Base-by-base conservation (phyloP, 2,888 invertebrate species). In the Chrysolina americana region DNA sequence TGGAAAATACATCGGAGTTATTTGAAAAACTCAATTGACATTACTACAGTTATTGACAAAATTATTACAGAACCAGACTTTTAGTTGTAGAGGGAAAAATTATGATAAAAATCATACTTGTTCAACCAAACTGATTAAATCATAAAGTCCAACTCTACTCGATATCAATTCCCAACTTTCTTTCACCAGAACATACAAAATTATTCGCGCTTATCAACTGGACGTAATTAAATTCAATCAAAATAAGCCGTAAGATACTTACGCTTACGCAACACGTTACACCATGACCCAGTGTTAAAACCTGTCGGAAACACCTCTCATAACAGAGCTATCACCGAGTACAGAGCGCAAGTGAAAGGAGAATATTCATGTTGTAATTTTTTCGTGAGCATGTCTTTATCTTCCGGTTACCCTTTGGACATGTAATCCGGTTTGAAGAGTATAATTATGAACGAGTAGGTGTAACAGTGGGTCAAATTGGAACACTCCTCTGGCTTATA, bases 371-470 rank as follows among this genome's bases (percentile, higher is more conserved):
- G 53, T 53, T 13, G 19, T 53, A 10, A 19, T 48, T 48, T 21
- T 21, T 21, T 10, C 5, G 21, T 5, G 21, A 11, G 53, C 53
- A 13, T 53, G 53, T 10, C 11, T 21, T 21, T 53, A 21, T 53
- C 53, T 53, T 53, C 53, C 53, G 53, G 53, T 53, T 53, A 53
- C 53, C 53, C 53, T 53, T 53, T 21, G 19, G 21, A 21, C 53
- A 53, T 53, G 53, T 53, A 53, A 5, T 53, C 53, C 23, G 53
- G 53, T 21, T 21, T 53, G 11, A 19, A 21, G 36, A 53, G 19
- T 53, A 19, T 53, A 13, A 53, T 21, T 21, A 21, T n/a, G 53
- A 53, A 5, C 53, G 11, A 21, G 53, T 21, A 13, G 53, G 11
- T 53, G 21, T 53, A 53, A 11, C 53, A 53, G 0, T 53, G 53